A percentile compares a stretch with the other conserved stretches of the same genome.
phyloP scores from a whole-genome alignment of 2,888 invertebrate species.

The Myopa tessellatipennis region DNA sequence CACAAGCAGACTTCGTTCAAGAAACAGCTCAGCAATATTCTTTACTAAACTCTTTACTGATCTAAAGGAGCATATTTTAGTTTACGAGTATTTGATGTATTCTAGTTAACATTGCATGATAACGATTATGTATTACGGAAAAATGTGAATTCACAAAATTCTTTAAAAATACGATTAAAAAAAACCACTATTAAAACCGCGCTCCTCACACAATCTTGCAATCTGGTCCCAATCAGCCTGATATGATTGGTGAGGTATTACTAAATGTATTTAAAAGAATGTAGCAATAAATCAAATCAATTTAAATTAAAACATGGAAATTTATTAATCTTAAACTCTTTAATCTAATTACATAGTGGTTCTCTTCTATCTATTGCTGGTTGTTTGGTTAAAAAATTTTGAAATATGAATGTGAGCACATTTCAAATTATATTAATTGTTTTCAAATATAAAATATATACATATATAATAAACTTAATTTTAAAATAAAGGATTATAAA shows the following conservation, averaged over 20 bases:
- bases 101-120: slow-evolving; percentile 33
- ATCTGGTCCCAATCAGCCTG: too few species aligned
- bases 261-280: background rate
- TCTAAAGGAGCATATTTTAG: background rate
- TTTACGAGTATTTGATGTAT: slow-evolving; percentile 19
- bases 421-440: slow-evolving; percentile 18
- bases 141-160: slow-evolving; percentile 21
- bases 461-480: slow-evolving; percentile 13
- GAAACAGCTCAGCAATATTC: background rate
- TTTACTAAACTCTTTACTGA: background rate
- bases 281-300: background rate
- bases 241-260: background rate
- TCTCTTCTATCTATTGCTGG: slow-evolving; percentile 8
- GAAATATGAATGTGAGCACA: slow-evolving; percentile 17
- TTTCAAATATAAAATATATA: slow-evolving; percentile 17
- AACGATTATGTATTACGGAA: background rate
- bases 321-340: too few species aligned
- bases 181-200: too few species aligned
- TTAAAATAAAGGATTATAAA: background rate
- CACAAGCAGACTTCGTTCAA: slow-evolving; percentile 18
- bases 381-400: slow-evolving; percentile 4
- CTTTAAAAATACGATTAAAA: background rate
- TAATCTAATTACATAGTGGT: too few species aligned
- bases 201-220: too few species aligned
- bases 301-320: background rate